These are phyloP conservation scores for Enteromius unitaeniatus DNA, from an alignment of 2,797 vertebrate genomes.

Conservation along the genomic window DNA sequence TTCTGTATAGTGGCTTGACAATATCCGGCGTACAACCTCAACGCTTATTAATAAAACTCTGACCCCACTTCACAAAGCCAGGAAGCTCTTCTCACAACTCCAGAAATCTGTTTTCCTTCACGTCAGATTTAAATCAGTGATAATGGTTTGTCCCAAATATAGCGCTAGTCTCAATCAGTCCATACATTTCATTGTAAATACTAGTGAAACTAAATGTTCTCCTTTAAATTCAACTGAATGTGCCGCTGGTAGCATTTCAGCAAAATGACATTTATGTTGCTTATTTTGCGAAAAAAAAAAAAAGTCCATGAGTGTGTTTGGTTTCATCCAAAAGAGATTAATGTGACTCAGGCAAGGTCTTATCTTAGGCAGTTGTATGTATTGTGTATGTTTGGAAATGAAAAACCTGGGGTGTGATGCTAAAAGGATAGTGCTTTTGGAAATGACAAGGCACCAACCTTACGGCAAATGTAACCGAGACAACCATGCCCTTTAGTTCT, in stretches of 20 bases:
- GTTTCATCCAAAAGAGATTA: too few relatives aligned
- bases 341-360: background rate
- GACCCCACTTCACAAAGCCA: slow-evolving; percentile 40
- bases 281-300: background rate
- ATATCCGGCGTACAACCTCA: slow-evolving; percentile 54
- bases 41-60: slow-evolving; percentile 56
- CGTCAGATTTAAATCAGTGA: slow-evolving; percentile 17
- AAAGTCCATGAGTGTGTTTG: background rate
- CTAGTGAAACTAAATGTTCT: background rate
- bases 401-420: background rate
- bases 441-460: background rate
- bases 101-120: slow-evolving; percentile 7
- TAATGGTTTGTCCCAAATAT: background rate
- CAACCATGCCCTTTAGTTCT: background rate
- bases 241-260: background rate
- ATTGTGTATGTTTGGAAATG: background rate
- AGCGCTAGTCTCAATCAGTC: background rate
- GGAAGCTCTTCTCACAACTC: slow-evolving; percentile 26
- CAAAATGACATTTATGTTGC: background rate
- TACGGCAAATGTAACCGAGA: background rate
- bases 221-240: background rate
- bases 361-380: background rate
- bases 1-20: slow-evolving; percentile 50
- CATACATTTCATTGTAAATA: background rate
- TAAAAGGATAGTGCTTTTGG: background rate